phyloP scores from a whole-genome alignment of 35 echinoderm and acorn worm genomes.

The Nesometra sesokonis region DNA sequence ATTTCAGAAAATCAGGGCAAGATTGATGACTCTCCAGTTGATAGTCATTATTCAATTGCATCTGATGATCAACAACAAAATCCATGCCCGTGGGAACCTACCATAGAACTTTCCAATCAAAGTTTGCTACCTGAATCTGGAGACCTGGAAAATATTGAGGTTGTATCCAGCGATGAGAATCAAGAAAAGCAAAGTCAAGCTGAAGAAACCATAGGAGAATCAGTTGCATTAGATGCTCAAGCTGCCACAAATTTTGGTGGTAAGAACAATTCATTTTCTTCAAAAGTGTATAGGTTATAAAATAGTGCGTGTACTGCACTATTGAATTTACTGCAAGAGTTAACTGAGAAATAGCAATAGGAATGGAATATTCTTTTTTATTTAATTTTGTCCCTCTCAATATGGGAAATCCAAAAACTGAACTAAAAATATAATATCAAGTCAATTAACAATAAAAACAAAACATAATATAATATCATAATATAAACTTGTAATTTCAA shows the following conservation, averaged over 20 bases:
- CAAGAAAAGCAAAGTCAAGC: neutral
- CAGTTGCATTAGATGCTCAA: neutral
- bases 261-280: neutral
- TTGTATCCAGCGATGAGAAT: neutral
- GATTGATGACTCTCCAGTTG: neutral
- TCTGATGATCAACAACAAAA: slow-evolving; percentile 35
- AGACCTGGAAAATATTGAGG: neutral
- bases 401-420: too few species aligned
- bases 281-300: too few species aligned
- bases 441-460: too few species aligned
- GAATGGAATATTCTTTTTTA: too few species aligned
- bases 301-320: too few species aligned
- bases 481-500: too few species aligned
- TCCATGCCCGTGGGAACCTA: slow-evolving; percentile 59
- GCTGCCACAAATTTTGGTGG: neutral
- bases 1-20: neutral
- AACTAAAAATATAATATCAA: too few species aligned
- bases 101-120: slow-evolving; percentile 42
- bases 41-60: slow-evolving; percentile 46
- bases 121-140: slow-evolving; percentile 12
- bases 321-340: too few species aligned
- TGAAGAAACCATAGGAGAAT: neutral
- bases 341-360: too few species aligned
- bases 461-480: too few species aligned
- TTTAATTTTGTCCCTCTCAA: too few species aligned